Evolutionary conservation across 2,113 vertebrate species (phyloP).

Genomic region (Sprattus sprattus): DNA sequence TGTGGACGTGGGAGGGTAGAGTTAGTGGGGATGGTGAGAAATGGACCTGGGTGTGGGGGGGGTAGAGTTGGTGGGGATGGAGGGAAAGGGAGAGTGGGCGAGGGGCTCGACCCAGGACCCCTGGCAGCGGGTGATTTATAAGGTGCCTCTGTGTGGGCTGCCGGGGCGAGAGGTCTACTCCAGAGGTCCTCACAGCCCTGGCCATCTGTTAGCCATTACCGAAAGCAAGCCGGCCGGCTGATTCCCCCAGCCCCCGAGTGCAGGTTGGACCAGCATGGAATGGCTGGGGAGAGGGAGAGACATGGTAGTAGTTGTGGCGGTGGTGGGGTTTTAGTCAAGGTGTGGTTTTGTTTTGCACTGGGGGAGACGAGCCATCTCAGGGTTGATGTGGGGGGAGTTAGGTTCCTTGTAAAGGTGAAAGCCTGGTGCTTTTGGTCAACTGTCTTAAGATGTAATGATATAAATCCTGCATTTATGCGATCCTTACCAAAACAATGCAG

Average conservation of each 20-base stretch:
- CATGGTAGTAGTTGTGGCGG: no score
- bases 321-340: no score
- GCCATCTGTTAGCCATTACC: conserved; percentile 53
- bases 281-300: not conserved
- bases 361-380: no score
- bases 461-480: not conserved
- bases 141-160: conserved; percentile 49
- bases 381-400: no score
- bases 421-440: no score
- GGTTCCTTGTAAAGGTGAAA: no score
- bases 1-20: not conserved
- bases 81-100: conserved; percentile 41
- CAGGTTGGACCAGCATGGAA: not conserved
- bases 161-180: conserved; percentile 39
- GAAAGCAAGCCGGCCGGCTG: not conserved
- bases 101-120: conserved; percentile 28
- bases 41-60: conserved; percentile 30
- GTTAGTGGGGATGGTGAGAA: not conserved
- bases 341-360: no score
- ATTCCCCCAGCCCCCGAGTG: not conserved
- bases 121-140: conserved; percentile 43
- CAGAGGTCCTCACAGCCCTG: conserved; percentile 31
- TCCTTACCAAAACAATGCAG: not conserved
- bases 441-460: no score
- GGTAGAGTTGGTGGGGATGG: not conserved